A percentile compares a stretch with the other conserved stretches of the same genome.
These are phyloP conservation scores for Cheumatopsyche charites DNA, from an alignment of 1,140 invertebrate species.

Conservation along the genomic window DNA sequence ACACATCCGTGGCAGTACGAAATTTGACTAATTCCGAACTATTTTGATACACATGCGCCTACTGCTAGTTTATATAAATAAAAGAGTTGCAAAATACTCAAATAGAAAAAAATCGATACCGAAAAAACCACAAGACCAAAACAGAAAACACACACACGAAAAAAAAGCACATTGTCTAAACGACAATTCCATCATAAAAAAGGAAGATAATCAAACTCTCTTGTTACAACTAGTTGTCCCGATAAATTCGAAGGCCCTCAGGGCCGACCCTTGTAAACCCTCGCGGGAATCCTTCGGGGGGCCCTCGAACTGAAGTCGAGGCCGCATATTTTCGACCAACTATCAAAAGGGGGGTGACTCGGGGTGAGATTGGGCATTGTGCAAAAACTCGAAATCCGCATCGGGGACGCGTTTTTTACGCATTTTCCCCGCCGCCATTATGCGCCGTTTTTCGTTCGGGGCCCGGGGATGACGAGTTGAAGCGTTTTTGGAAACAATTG, in stretches of 20 bases:
- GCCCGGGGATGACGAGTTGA: slow-evolving; percentile 20
- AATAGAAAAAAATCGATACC: too few relatives aligned
- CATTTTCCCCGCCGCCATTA: neutral
- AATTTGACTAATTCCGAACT: too few relatives aligned
- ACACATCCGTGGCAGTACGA: too few relatives aligned
- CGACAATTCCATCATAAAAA: slow-evolving; percentile 6
- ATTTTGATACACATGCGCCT: too few relatives aligned
- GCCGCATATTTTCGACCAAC: slow-evolving; percentile 27
- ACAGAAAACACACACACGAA: too few relatives aligned
- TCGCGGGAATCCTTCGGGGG: slow-evolving; percentile 6
- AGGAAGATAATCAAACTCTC: slow-evolving; percentile 30
- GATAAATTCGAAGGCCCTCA: slow-evolving; percentile 22
- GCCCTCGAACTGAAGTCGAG: slow-evolving; percentile 26
- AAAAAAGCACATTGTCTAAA: slow-evolving; percentile 1
- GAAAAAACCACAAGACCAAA: too few relatives aligned
- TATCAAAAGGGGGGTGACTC: neutral
- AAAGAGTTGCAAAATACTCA: too few relatives aligned
- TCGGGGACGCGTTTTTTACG: neutral
- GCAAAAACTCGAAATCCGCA: neutral
- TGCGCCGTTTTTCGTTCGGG: slow-evolving; percentile 1
- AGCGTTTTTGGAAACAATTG: slow-evolving; percentile 16
- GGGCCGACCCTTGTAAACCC: slow-evolving; percentile 19
- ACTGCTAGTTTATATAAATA: too few relatives aligned
- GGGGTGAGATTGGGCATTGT: slow-evolving; percentile 30
- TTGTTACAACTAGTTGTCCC: slow-evolving; percentile 34